Evolutionary conservation across 2,797 vertebrate species (phyloP).

Genomic region (Pseudomugil tenellus): DNA sequence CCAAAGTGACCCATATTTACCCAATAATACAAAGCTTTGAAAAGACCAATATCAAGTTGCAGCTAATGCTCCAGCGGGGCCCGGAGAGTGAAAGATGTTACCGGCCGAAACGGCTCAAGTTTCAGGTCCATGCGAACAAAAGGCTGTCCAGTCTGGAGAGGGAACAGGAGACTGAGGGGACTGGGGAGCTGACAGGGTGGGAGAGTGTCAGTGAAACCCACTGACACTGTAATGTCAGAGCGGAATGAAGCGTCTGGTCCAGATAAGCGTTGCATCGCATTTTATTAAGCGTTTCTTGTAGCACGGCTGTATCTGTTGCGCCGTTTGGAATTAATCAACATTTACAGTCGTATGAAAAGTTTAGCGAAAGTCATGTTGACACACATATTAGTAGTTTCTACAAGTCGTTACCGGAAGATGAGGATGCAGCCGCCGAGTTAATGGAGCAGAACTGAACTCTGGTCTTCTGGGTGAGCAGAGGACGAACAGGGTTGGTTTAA

Average conservation of each 20-base stretch:
- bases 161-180: conserved; percentile 37
- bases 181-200: not conserved
- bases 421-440: conserved; percentile 61
- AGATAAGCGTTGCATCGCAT: conserved; percentile 1
- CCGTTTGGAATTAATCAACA: conserved; percentile 15
- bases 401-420: conserved; percentile 59
- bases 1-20: conserved; percentile 86
- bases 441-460: conserved; percentile 78
- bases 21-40: conserved; percentile 84
- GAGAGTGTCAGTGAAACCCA: conserved; percentile 43
- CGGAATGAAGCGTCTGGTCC: conserved; percentile 37
- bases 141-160: conserved; percentile 75
- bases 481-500: conserved; percentile 73
- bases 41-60: conserved; percentile 81
- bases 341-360: conserved; percentile 40
- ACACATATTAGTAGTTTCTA: not conserved
- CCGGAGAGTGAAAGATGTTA: conserved; percentile 84
- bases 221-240: conserved; percentile 64
- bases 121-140: conserved; percentile 80
- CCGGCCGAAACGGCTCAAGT: conserved; percentile 77
- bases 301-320: conserved; percentile 13
- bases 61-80: conserved; percentile 83
- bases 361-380: not conserved
- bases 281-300: no score
- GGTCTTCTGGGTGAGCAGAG: conserved; percentile 69